phyloP scores from a whole-genome alignment of 2,888 invertebrate species.

The Perizoma affinitatum region DNA sequence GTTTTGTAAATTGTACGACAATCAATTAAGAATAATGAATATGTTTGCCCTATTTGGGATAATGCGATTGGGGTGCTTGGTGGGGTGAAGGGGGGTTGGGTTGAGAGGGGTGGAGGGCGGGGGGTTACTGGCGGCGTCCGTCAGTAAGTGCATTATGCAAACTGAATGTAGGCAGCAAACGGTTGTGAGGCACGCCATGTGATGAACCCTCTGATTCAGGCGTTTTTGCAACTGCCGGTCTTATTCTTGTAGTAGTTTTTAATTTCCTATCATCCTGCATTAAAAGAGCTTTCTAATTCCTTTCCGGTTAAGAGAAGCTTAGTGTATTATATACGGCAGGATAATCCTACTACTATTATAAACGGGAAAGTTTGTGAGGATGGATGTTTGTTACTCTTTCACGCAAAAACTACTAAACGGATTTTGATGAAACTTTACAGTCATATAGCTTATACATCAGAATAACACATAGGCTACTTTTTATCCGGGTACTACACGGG shows the following conservation, averaged over 20 bases:
- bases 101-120: slow-evolving; percentile 8
- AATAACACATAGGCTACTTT: too few species aligned
- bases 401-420: too few species aligned
- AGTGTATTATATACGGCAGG: too few species aligned
- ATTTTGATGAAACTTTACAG: too few species aligned
- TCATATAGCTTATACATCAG: too few species aligned
- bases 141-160: slow-evolving; percentile 47
- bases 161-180: slow-evolving; percentile 45
- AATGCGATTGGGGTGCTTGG: slow-evolving; percentile 52
- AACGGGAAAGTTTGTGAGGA: too few species aligned
- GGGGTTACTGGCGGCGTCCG: slow-evolving; percentile 30
- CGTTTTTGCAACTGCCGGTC: slow-evolving; percentile 33
- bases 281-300: slow-evolving; percentile 8
- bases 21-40: slow-evolving; percentile 65
- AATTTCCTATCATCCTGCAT: slow-evolving; percentile 13
- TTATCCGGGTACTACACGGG: too few species aligned
- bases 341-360: too few species aligned
- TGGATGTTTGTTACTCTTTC: too few species aligned
- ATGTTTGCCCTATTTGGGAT: slow-evolving; percentile 53
- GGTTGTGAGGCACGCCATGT: slow-evolving; percentile 38
- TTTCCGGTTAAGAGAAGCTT: too few species aligned
- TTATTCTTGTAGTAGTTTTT: slow-evolving; percentile 18
- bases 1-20: slow-evolving; percentile 56
- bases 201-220: slow-evolving; percentile 29
- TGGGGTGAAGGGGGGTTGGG: slow-evolving; percentile 19